These are phyloP conservation scores for Crematogaster levior DNA, from an alignment of 2,888 invertebrate genomes.

Conservation along the genomic window DNA sequence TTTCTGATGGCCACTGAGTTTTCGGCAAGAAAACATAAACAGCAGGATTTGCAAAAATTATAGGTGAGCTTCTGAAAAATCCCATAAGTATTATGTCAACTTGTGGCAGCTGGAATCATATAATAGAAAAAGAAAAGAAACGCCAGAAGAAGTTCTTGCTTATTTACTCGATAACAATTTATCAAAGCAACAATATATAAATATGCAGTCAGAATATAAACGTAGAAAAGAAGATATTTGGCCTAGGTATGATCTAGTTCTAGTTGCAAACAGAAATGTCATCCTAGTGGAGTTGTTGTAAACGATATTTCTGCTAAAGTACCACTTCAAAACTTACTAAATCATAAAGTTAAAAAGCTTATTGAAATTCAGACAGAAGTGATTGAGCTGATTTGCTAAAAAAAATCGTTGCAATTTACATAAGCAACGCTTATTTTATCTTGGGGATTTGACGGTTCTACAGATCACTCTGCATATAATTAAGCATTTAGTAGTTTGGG, in stretches of 20 bases:
- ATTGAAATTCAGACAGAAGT: slow-evolving; percentile 1
- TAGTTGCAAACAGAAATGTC: neutral
- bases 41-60: too few species aligned
- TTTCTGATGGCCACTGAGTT: too few species aligned
- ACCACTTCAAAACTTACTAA: neutral
- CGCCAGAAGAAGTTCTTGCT: too few species aligned
- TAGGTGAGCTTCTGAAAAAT: too few species aligned
- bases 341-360: neutral
- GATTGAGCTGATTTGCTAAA: neutral
- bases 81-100: too few species aligned
- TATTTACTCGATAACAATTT: slow-evolving; percentile 7
- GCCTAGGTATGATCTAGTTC: neutral
- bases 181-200: slow-evolving; percentile 7
- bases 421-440: neutral
- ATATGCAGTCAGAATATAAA: neutral
- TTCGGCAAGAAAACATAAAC: too few species aligned
- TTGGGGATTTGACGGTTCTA: neutral
- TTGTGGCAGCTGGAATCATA: too few species aligned
- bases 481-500: neutral
- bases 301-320: neutral
- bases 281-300: neutral
- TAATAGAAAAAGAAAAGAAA: too few species aligned
- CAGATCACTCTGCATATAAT: neutral
- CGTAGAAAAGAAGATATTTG: slow-evolving; percentile 5
- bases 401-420: neutral